Percentiles rank a stretch among this genome's conserved stretches.
phyloP scores from a whole-genome alignment of 2,797 vertebrate species.

The Otus scops region DNA sequence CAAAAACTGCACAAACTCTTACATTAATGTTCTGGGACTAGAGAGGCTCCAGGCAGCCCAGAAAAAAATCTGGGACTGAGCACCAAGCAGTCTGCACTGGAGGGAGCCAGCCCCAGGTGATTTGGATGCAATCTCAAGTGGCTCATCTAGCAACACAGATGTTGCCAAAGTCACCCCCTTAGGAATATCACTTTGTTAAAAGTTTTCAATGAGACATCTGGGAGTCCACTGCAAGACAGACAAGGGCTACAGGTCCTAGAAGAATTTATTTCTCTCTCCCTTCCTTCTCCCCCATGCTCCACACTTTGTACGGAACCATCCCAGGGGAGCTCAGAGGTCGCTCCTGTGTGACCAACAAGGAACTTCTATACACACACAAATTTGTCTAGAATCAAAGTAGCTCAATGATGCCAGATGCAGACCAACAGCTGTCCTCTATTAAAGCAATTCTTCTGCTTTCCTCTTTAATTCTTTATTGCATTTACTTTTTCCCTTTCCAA shows the following conservation, averaged over 20 bases:
- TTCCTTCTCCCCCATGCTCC: background rate
- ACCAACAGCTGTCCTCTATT: background rate
- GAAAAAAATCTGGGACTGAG: background rate
- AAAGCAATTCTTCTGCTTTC: background rate
- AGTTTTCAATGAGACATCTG: background rate
- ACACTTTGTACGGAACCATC: background rate
- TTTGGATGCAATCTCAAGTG: background rate
- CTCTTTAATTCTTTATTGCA: background rate
- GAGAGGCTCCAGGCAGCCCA: background rate
- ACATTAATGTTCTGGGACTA: background rate
- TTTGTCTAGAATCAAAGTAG: background rate
- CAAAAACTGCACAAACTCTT: background rate
- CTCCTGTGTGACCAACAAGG: fast-evolving
- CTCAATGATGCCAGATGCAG: background rate
- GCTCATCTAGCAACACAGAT: background rate
- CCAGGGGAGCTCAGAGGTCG: background rate
- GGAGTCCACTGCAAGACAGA: background rate
- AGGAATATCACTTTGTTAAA: background rate
- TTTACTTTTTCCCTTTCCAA: background rate
- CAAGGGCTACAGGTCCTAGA: background rate
- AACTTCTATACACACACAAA: background rate
- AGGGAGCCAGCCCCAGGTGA: background rate
- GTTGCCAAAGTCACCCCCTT: background rate
- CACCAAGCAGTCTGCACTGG: background rate
- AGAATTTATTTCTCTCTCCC: background rate